Conservation (phyloP, 2,797 vertebrate species). For the Melanotaenia parkinsoni region DNA sequence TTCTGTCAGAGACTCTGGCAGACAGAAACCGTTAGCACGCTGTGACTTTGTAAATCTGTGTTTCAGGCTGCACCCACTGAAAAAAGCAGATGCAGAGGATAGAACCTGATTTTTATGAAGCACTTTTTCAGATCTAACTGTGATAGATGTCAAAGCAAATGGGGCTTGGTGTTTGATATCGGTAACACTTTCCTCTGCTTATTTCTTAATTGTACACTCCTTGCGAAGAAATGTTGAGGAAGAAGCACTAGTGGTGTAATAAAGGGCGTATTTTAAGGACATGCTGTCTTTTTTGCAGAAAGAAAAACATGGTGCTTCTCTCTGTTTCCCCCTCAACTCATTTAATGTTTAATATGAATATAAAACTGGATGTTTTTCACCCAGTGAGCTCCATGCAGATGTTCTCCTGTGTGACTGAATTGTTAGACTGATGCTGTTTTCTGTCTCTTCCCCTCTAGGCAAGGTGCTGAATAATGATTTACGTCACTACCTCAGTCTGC, state of each 20-base stretch:
- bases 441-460: slow-evolving; percentile 76
- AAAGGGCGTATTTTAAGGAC: slow-evolving; percentile 40
- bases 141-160: slow-evolving; percentile 1
- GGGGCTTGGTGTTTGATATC: slow-evolving; percentile 1
- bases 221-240: slow-evolving; percentile 18
- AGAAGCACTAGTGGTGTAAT: not conserved
- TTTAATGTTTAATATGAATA: slow-evolving; percentile 35
- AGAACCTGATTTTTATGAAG: not conserved
- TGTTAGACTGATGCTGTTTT: slow-evolving; percentile 42
- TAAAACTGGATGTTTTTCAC: slow-evolving; percentile 1
- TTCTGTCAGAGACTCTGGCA: slow-evolving; percentile 21
- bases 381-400: not conserved
- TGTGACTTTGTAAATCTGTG: not conserved
- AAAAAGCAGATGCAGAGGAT: slow-evolving; percentile 17
- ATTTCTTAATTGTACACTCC: not conserved
- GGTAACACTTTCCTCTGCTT: not conserved
- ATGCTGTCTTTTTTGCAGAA: slow-evolving; percentile 3
- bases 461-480: slow-evolving; percentile 98
- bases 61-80: not conserved
- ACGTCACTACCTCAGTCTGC: slow-evolving; percentile 97
- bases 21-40: slow-evolving; percentile 1
- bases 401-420: slow-evolving; percentile 7
- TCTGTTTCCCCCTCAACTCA: slow-evolving; percentile 13
- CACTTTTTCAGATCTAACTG: not conserved
- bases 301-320: slow-evolving; percentile 28